phyloP scores from a whole-genome alignment of 2,797 vertebrate genomes.

The Tragelaphus eurycerus region DNA sequence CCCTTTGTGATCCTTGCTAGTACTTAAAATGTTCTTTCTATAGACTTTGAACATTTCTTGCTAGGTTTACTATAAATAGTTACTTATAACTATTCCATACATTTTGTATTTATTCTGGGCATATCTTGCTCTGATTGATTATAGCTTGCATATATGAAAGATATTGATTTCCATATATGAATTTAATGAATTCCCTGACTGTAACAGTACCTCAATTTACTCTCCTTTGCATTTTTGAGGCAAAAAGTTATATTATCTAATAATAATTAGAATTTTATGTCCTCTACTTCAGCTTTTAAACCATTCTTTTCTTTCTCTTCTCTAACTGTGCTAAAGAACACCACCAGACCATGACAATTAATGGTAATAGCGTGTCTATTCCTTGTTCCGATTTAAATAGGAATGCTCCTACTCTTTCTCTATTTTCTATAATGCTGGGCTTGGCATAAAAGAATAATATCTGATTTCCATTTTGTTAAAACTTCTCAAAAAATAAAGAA shows the following conservation, averaged over 20 bases:
- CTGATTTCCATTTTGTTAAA: slow-evolving; percentile 24
- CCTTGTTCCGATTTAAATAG: not conserved
- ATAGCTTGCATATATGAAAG: not conserved
- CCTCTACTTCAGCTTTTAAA: slow-evolving; percentile 10
- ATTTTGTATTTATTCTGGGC: not conserved
- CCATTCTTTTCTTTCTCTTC: not conserved
- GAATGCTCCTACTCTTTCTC: not conserved
- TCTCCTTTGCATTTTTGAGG: not conserved
- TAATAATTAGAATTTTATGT: slow-evolving; percentile 29
- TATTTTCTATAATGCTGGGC: not conserved
- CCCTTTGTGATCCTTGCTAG: not conserved
- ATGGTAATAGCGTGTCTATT: not conserved
- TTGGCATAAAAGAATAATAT: not conserved
- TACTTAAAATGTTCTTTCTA: not conserved
- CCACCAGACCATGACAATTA: not conserved
- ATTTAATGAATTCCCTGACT: not conserved
- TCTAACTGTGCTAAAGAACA: not conserved
- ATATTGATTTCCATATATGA: not conserved
- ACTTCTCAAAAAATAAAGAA: slow-evolving; percentile 12
- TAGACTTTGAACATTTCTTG: not conserved
- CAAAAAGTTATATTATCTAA: not conserved
- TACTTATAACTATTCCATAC: not conserved
- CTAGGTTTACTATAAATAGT: not conserved
- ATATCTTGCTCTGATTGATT: not conserved
- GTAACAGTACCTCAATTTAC: not conserved